These are phyloP conservation scores for Ctenomys sociabilis DNA, from an alignment of 2,113 vertebrate genomes.

Conservation along the genomic window DNA sequence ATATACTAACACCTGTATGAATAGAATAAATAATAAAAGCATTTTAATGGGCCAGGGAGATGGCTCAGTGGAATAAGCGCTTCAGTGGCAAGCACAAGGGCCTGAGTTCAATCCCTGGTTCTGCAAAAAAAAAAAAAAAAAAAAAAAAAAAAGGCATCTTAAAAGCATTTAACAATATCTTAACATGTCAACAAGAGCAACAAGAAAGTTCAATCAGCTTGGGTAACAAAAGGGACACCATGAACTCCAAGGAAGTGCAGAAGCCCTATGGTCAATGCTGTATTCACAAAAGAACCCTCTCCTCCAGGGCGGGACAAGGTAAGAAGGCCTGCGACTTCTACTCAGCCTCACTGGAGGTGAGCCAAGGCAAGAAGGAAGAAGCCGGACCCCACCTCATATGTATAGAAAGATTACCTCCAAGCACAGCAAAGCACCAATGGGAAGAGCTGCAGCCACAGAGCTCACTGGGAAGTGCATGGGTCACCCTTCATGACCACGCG, in stretches of 20 bases:
- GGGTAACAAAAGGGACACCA: neutral
- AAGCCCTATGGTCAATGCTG: neutral
- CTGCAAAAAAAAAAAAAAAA: too few species aligned
- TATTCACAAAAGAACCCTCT: neutral
- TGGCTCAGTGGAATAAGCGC: too few species aligned
- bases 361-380: neutral
- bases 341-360: neutral
- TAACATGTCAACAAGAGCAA: neutral
- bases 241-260: neutral
- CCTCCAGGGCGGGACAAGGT: neutral
- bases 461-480: neutral
- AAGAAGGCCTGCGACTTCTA: neutral
- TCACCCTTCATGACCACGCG: neutral
- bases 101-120: too few species aligned
- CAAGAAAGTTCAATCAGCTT: neutral
- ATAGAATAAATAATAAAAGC: slow-evolving; percentile 44
- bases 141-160: too few species aligned
- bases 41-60: too few species aligned
- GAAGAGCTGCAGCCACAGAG: slow-evolving; percentile 17
- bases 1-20: neutral
- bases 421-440: neutral
- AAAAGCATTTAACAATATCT: neutral
- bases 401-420: neutral
- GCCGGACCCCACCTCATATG: neutral
- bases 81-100: too few species aligned